Evolutionary conservation across 2,888 invertebrate species (phyloP), one percentile per base, ranked within the genome.

Genomic region (Agrilus mali): DNA sequence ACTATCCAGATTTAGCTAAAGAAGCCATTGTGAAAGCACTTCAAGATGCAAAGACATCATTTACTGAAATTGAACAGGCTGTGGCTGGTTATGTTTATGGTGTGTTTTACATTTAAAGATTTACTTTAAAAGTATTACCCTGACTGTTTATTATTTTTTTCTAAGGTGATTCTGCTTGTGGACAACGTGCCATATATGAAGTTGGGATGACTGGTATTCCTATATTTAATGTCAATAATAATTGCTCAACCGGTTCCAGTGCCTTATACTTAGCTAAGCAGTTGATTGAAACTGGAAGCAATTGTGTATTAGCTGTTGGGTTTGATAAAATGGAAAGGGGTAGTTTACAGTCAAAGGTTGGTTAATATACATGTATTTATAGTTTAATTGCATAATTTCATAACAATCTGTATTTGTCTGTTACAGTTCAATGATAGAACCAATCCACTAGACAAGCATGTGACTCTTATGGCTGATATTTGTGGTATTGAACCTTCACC

Each of bases 301-400:
- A 95, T 55, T 88, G 96, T 60, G 83, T 88, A 0, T 68, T 98
- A 44, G 96, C 95, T 2, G 69, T 96, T 27, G 98, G 98, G 4
- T 98, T 98, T 65, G 98, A 98, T 63, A 97, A 96, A 69, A 98
- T 98, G 98, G 83, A 94, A 53, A 76, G 80, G 12, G 97, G 97
- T 0, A 93, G 96, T 1, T 71, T 98, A 10, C 70, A 77, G 12
- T 67, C 78, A 0, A 83, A 81, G 66, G 86, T 82, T 66, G 63
- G 46, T 43, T 15, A 15, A 13, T 27, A 16, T n/a, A n/a, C n/a
- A n/a, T n/a, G n/a, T n/a, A 33, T 36, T 16, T 14, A 31, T 15
- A 38, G 41, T 14, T 36, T 39, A 38, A 43, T 38, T 31, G 27
- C 6, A 41, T 5, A 6, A 5, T 20, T 20, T 31, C 2, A 39